Conservation (phyloP, 2,797 vertebrate genomes). For the Spatula clypeata region DNA sequence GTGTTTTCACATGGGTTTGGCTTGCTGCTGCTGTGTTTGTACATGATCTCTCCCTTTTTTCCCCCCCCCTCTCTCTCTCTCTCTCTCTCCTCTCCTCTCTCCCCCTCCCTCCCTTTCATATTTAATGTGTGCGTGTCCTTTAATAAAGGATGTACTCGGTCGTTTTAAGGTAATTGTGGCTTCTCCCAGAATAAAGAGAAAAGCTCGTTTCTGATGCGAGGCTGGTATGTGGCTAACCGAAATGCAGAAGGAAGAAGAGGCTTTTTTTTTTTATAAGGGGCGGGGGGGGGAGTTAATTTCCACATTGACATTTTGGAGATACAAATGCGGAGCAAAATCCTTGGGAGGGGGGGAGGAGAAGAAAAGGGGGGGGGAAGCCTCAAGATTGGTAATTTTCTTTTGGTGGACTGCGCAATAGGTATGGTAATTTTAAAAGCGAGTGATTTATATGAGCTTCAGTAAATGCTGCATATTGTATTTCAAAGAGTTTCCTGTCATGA, state of each 20-base stretch:
- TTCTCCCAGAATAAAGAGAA: conserved; percentile 81
- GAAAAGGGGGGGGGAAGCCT: background rate
- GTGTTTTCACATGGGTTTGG: conserved; percentile 84
- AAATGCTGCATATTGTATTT: conserved; percentile 91
- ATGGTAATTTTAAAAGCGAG: conserved; percentile 85
- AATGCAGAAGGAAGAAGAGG: conserved; percentile 65
- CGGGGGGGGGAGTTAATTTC: conserved; percentile 64
- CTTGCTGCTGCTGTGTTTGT: conserved; percentile 81
- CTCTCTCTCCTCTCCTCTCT: background rate
- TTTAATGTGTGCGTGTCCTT: conserved; percentile 75
- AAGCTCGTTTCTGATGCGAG: conserved; percentile 68
- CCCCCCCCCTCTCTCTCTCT: background rate
- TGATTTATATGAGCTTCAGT: conserved; percentile 90
- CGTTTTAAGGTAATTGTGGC: conserved; percentile 81
- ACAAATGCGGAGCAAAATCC: conserved; percentile 75
- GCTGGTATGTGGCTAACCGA: conserved; percentile 78
- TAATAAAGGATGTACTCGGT: conserved; percentile 81
- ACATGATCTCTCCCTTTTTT: conserved; percentile 80
- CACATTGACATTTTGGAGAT: conserved; percentile 80
- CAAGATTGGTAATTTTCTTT: conserved; percentile 83
- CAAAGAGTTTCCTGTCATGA: conserved; percentile 92
- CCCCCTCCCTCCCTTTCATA: conserved; percentile 41
- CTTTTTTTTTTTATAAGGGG: conserved; percentile 43
- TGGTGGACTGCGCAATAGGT: conserved; percentile 85
- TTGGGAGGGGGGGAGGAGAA: background rate